These are phyloP conservation scores for Motacilla tschutschensis DNA, from an alignment of 2,113 vertebrate genomes.

Conservation along the genomic window DNA sequence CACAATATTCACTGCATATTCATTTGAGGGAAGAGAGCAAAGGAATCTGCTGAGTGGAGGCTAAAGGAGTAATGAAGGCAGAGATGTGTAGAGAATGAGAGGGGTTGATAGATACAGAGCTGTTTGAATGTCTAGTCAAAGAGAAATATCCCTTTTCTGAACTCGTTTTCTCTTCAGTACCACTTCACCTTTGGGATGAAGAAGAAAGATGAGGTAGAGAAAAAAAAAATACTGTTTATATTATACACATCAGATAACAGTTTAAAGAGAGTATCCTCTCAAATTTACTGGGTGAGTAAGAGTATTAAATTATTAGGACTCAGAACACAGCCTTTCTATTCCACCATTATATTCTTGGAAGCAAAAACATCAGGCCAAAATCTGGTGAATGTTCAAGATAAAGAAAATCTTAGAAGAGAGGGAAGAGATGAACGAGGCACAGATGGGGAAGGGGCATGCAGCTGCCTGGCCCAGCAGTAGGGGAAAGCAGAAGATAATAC, in stretches of 20 bases:
- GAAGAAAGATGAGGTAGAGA: neutral
- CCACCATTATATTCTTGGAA: neutral
- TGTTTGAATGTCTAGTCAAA: neutral
- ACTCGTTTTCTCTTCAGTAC: neutral
- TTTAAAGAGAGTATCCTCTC: neutral
- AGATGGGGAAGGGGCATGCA: neutral
- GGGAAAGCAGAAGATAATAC: neutral
- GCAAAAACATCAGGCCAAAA: neutral
- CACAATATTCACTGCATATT: fast-evolving
- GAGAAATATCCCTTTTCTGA: neutral
- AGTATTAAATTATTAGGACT: neutral
- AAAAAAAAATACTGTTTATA: neutral
- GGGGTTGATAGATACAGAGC: neutral
- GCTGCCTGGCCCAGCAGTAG: neutral
- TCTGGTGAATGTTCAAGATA: neutral
- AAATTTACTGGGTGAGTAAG: neutral
- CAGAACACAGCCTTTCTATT: neutral
- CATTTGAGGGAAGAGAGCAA: neutral
- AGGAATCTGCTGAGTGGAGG: neutral
- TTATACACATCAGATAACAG: neutral
- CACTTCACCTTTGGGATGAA: neutral
- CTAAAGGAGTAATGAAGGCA: neutral
- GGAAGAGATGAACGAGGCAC: neutral
- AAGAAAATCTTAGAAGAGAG: neutral
- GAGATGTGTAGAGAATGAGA: neutral